phyloP scores from a whole-genome alignment of 2,113 vertebrate genomes.

The Coregonus clupeaformis region DNA sequence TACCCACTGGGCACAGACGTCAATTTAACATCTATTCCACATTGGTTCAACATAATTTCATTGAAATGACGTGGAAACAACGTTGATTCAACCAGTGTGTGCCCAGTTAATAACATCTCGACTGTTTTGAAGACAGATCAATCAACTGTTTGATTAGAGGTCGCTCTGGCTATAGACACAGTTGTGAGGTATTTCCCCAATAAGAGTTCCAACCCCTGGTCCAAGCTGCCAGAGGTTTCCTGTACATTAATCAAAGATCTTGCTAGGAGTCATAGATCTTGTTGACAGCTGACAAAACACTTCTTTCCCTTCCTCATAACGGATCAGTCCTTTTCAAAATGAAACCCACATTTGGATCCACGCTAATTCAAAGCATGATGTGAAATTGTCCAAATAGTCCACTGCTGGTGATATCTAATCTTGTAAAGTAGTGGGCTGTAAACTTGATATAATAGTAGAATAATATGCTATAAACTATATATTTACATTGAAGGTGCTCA shows the following conservation, averaged over 20 bases:
- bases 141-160: background rate
- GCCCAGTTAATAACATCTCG: no score
- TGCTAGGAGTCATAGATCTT: slow-evolving; percentile 42
- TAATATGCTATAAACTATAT: background rate
- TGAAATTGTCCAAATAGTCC: no score
- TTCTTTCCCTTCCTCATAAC: slow-evolving; percentile 5
- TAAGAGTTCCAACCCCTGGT: slow-evolving; percentile 4
- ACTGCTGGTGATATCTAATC: background rate
- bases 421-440: background rate
- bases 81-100: no score
- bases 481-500: background rate
- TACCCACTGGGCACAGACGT: no score
- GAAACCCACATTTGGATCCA: background rate
- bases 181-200: background rate
- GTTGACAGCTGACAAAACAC: slow-evolving; percentile 29
- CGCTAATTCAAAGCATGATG: background rate
- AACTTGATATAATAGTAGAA: background rate
- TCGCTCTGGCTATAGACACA: background rate
- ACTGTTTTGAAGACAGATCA: no score
- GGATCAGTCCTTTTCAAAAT: background rate
- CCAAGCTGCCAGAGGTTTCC: slow-evolving; percentile 38
- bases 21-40: no score
- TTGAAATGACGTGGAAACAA: no score
- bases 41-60: no score
- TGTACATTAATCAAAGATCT: slow-evolving; percentile 42